Evolutionary conservation across 2,797 vertebrate species (phyloP).

Genomic region (Amblyopsis hoosieri): DNA sequence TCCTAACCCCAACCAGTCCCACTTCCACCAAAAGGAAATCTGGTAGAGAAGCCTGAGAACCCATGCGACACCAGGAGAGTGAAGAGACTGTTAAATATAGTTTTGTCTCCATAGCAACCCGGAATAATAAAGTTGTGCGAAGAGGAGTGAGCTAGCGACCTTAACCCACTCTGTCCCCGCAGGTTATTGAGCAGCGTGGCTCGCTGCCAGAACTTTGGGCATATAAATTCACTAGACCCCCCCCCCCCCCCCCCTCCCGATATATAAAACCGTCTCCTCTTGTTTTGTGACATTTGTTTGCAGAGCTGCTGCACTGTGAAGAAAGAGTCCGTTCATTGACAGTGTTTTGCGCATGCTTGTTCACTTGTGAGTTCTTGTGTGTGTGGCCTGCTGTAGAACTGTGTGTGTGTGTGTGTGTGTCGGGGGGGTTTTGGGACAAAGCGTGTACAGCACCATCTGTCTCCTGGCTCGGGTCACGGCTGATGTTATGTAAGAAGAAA

Average conservation of each 20-base stretch:
- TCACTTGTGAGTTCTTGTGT: constrained; percentile 9
- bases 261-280: no score
- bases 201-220: constrained; percentile 28
- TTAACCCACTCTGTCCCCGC: constrained; percentile 42
- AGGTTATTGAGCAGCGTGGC: constrained; percentile 20
- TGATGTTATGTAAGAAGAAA: constrained; percentile 41
- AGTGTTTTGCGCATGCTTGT: constrained; percentile 9
- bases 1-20: constrained; percentile 9
- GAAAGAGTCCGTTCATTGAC: constrained; percentile 3
- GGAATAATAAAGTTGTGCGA: constrained; percentile 56
- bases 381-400: constrained; percentile 2
- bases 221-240: constrained; percentile 16
- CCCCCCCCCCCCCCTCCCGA: background rate
- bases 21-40: constrained; percentile 40
- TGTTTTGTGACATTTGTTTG: constrained; percentile 10
- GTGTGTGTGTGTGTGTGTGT: background rate
- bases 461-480: constrained; percentile 47
- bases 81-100: constrained; percentile 47
- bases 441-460: constrained; percentile 33
- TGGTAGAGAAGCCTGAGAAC: constrained; percentile 26
- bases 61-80: constrained; percentile 28
- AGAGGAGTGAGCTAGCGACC: constrained; percentile 39
- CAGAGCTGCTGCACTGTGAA: constrained; percentile 23
- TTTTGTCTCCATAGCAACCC: constrained; percentile 59
- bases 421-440: constrained; percentile 6